Evolutionary conservation across 2,113 vertebrate genomes (phyloP).

Genomic region (Octodon degus): DNA sequence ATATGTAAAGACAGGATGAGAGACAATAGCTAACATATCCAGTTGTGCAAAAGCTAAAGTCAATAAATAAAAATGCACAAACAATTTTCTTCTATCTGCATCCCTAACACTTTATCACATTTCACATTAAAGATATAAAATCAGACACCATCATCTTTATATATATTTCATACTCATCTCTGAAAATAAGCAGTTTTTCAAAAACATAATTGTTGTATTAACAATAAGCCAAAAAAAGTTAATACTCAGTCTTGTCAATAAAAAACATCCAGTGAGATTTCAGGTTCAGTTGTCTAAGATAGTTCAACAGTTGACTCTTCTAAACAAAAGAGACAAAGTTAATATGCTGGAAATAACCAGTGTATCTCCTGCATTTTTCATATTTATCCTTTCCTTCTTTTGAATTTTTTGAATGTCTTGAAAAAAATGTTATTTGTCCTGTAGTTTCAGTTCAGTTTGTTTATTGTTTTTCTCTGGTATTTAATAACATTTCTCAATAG

Average conservation of each 20-base stretch:
- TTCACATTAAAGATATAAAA: not conserved
- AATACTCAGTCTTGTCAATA: not conserved
- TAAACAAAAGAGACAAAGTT: not conserved
- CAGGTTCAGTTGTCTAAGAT: not conserved
- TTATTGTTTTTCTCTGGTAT: not conserved
- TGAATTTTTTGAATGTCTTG: not conserved
- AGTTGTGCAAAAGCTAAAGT: not conserved
- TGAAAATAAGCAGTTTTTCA: not conserved
- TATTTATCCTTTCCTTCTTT: not conserved
- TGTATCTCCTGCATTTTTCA: not conserved
- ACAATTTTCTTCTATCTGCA: not conserved
- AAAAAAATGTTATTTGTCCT: not conserved
- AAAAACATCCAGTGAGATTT: not conserved
- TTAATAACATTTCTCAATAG: not conserved
- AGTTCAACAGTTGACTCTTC: not conserved
- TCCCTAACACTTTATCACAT: not conserved
- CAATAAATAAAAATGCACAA: not conserved
- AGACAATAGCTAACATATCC: not conserved
- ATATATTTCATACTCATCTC: not conserved
- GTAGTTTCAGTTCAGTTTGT: not conserved
- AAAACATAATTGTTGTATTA: not conserved
- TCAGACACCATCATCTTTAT: not conserved
- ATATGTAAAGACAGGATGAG: not conserved
- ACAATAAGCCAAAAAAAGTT: not conserved
- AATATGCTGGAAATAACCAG: not conserved